Evolutionary conservation across 2,797 vertebrate genomes (phyloP).

Genomic region (Salmo trutta): DNA sequence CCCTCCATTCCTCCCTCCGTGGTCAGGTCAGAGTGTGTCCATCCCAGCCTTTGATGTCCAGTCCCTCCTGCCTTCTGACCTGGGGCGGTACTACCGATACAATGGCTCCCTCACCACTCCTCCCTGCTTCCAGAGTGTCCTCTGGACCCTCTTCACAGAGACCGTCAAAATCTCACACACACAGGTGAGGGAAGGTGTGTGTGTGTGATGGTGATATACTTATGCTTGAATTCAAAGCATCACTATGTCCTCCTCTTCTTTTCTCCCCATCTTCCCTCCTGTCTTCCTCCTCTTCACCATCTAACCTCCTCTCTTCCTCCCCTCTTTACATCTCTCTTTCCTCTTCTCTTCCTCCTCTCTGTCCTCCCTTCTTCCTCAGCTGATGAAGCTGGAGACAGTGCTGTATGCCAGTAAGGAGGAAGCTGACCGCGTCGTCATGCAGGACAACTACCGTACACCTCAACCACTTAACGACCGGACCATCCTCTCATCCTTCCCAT

Average conservation of each 20-base stretch:
- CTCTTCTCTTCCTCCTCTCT: not conserved
- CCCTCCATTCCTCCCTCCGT: not conserved
- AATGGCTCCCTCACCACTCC: conserved; percentile 94
- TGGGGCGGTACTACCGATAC: conserved; percentile 86
- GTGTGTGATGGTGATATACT: not conserved
- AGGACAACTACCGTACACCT: conserved; percentile 74
- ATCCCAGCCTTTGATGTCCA: conserved; percentile 85
- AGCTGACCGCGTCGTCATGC: conserved; percentile 59
- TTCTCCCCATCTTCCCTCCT: not conserved
- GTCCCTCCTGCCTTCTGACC: conserved; percentile 80
- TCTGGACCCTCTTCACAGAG: conserved; percentile 89
- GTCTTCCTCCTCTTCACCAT: not conserved
- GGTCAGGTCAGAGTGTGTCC: conserved; percentile 74
- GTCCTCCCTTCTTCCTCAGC: conserved; percentile 45
- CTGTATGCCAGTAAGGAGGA: conserved; percentile 70
- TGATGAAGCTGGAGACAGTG: conserved; percentile 72
- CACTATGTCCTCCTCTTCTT: not conserved
- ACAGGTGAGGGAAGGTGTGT: conserved; percentile 77
- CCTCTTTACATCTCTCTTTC: not conserved
- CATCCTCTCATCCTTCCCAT: conserved; percentile 71
- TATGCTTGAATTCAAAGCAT: not conserved
- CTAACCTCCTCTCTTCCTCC: not conserved
- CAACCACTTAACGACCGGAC: conserved; percentile 74
- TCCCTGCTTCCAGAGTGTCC: conserved; percentile 86
- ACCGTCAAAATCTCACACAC: conserved; percentile 80